phyloP scores from a whole-genome alignment of 2,888 invertebrate species.

The Heliconius aoede region DNA sequence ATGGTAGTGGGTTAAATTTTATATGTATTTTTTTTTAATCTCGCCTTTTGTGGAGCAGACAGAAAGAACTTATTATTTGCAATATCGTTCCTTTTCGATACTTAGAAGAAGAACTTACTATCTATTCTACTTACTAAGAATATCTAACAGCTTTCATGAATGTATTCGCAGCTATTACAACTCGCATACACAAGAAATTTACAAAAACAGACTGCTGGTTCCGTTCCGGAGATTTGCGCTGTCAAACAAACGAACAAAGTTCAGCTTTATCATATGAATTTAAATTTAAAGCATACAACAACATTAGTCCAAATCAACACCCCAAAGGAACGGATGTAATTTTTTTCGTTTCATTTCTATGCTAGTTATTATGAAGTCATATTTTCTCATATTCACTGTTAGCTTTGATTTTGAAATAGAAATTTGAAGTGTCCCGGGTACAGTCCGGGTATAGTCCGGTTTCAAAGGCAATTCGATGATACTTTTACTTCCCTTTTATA shows the following conservation, averaged over 20 bases:
- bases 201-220: background rate
- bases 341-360: background rate
- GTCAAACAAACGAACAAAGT: background rate
- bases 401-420: background rate
- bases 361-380: background rate
- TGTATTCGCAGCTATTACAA: no score
- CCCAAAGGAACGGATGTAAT: constrained; percentile 6
- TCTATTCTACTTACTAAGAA: no score
- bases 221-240: background rate
- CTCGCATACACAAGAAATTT: no score
- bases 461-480: background rate
- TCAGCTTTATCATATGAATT: no score
- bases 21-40: no score
- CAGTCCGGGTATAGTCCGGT: background rate
- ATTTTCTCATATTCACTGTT: constrained; percentile 1
- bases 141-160: no score
- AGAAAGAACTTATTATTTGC: no score
- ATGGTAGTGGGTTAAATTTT: no score
- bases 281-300: no score
- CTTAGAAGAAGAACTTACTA: no score
- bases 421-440: background rate
- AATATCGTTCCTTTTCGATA: no score
- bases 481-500: background rate
- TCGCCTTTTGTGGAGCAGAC: no score
- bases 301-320: background rate